Conservation (phyloP, 2,797 vertebrate genomes). For the Crypturellus tataupa region DNA sequence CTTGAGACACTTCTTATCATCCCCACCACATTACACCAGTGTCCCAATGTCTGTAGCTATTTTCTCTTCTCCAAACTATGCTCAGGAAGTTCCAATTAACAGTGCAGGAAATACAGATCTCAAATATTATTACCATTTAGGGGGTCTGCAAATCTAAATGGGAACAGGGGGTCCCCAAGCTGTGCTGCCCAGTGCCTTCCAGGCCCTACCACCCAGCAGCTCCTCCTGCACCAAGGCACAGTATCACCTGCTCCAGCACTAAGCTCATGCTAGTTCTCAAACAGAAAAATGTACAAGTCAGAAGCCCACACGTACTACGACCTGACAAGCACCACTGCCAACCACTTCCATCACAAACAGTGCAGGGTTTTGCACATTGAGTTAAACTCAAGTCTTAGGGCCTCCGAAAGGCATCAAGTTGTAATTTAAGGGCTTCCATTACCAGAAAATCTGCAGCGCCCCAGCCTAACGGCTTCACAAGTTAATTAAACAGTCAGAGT, state of each 20-base stretch:
- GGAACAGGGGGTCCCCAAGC: fast-evolving
- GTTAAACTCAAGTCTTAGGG: background rate
- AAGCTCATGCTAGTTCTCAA: background rate
- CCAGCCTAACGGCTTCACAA: background rate
- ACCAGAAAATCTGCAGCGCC: background rate
- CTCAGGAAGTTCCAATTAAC: background rate
- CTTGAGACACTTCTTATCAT: background rate
- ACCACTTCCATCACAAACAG: background rate
- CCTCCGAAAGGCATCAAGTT: background rate
- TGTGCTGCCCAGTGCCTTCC: background rate
- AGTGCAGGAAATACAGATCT: background rate
- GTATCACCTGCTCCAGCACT: background rate
- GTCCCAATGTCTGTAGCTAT: background rate
- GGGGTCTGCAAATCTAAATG: background rate
- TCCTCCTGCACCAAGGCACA: background rate
- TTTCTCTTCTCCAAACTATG: background rate
- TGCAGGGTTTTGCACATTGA: background rate
- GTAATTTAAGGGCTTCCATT: background rate
- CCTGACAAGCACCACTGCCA: background rate
- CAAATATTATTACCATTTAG: background rate
- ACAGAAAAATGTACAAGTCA: background rate
- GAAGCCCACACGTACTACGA: background rate
- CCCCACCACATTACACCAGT: background rate
- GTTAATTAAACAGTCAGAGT: background rate
- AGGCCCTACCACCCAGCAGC: background rate